A percentile compares a stretch with the other conserved stretches of the same genome.
Evolutionary conservation across 2,113 vertebrate genomes (phyloP).

Genomic region (Cyrtonyx montezumae): DNA sequence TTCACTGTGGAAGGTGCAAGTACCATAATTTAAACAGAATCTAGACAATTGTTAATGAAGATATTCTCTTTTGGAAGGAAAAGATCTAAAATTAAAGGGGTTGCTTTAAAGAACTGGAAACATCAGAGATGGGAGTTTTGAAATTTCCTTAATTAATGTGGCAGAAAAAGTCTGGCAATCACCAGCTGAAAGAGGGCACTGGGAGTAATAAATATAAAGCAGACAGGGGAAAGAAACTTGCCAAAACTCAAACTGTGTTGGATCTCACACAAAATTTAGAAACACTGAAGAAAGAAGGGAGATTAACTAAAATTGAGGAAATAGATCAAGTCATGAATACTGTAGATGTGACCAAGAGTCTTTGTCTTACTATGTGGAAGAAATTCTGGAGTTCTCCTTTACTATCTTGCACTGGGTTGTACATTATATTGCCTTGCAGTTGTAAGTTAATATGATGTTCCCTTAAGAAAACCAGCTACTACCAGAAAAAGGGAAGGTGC

Average conservation of each 20-base stretch:
- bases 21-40: background rate
- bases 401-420: background rate
- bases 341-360: background rate
- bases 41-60: background rate
- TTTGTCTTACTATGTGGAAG: background rate
- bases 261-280: background rate
- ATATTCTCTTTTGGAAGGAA: background rate
- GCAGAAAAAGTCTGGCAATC: background rate
- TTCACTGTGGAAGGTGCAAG: background rate
- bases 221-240: background rate
- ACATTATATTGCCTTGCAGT: background rate
- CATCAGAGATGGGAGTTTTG: background rate
- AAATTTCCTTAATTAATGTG: slow-evolving; percentile 23
- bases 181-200: background rate
- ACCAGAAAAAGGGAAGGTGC: background rate
- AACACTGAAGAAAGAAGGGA: background rate
- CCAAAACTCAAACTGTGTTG: background rate
- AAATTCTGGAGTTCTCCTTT: background rate
- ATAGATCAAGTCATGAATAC: background rate
- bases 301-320: background rate
- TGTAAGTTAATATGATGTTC: background rate
- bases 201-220: background rate
- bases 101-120: background rate
- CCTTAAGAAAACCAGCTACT: background rate
- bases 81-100: background rate